Evolutionary conservation across 1,140 invertebrate species (phyloP).

Genomic region (Saccostrea echinata): DNA sequence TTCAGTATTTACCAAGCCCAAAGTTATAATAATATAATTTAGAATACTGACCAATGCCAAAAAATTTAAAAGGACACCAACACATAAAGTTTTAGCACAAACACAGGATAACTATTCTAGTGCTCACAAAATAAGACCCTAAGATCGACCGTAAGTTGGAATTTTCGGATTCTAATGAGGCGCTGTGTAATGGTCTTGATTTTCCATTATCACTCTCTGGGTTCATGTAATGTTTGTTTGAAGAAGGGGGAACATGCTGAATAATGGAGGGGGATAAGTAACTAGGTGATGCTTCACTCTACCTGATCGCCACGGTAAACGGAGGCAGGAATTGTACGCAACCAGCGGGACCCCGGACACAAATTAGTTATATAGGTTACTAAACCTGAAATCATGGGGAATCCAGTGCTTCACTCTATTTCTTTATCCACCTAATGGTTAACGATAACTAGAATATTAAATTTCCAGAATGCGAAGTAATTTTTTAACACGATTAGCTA

Average conservation of each 20-base stretch:
- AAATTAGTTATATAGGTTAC: slow-evolving; percentile 31
- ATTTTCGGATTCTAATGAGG: slow-evolving; percentile 1
- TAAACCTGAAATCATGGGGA: slow-evolving; percentile 23
- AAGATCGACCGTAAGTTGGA: not conserved
- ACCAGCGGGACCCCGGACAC: not conserved
- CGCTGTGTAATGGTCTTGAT: slow-evolving; percentile 30
- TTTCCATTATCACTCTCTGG: slow-evolving; percentile 27
- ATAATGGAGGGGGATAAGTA: slow-evolving; percentile 16
- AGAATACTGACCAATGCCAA: too few relatives aligned
- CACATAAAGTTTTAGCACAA: too few relatives aligned
- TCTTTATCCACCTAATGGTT: not conserved
- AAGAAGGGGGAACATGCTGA: not conserved
- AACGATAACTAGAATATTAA: not conserved
- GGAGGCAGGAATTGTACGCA: not conserved
- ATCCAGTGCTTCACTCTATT: not conserved
- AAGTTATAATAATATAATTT: too few relatives aligned
- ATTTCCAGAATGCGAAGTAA: not conserved
- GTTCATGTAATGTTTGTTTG: slow-evolving; percentile 33
- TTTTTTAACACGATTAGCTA: not conserved
- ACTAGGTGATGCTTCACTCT: not conserved
- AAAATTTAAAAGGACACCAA: too few relatives aligned
- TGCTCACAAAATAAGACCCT: too few relatives aligned
- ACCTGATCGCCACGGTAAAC: not conserved
- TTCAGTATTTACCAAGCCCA: too few relatives aligned
- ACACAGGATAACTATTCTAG: too few relatives aligned